phyloP scores from a whole-genome alignment of 92 coral and sea anemone species.

The Parazoanthus atlanticus region DNA sequence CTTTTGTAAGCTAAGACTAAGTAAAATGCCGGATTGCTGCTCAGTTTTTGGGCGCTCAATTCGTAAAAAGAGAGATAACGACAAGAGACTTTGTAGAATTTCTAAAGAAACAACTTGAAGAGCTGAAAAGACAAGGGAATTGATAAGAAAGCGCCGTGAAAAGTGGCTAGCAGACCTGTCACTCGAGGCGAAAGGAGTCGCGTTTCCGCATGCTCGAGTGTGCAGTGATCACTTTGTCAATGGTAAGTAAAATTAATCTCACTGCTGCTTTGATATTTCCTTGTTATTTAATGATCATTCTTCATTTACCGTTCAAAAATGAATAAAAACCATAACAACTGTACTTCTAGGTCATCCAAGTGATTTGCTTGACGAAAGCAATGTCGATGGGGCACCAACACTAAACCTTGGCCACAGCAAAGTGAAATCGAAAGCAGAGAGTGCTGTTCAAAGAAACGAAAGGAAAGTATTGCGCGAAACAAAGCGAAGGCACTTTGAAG shows the following conservation, averaged over 20 bases:
- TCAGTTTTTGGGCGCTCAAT: slow-evolving; percentile 37
- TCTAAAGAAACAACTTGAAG: slow-evolving; percentile 23
- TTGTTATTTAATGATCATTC: no score
- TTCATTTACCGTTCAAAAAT: no score
- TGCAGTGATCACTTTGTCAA: slow-evolving; percentile 55
- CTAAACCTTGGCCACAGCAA: background rate
- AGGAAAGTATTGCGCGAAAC: background rate
- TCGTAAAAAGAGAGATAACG: slow-evolving; percentile 38
- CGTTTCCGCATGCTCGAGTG: slow-evolving; percentile 43
- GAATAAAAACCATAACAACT: no score
- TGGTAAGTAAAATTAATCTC: background rate
- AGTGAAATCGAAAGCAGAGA: background rate
- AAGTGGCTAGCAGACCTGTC: slow-evolving; percentile 49
- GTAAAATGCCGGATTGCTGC: slow-evolving; percentile 34
- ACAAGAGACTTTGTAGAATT: slow-evolving; percentile 34
- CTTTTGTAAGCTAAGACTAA: no score
- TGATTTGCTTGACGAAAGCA: no score
- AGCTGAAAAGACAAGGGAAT: slow-evolving; percentile 24
- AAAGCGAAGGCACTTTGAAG: no score
- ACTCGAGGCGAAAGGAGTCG: slow-evolving; percentile 23
- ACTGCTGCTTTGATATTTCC: no score
- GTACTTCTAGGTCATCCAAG: no score
- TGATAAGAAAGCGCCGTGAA: slow-evolving; percentile 45
- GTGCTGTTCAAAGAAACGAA: background rate
- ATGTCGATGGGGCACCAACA: background rate